These are phyloP conservation scores for Podarcis cretensis DNA, from an alignment of 2,113 vertebrate species.

Conservation along the genomic window DNA sequence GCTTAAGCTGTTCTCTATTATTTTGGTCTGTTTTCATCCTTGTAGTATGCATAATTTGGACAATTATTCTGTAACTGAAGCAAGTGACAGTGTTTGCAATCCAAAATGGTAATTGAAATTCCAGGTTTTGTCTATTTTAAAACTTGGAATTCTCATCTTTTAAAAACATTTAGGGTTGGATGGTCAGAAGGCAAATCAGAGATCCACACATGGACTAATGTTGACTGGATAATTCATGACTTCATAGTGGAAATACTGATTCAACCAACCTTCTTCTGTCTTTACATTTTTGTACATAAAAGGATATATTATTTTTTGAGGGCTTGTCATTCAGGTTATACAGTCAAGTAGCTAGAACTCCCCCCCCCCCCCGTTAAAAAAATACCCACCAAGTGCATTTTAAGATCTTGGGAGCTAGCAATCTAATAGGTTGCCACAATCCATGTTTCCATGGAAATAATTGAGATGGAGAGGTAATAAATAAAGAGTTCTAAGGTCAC, in stretches of 20 bases:
- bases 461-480: constrained; percentile 82
- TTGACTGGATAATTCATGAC: constrained; percentile 53
- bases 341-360: constrained; percentile 13
- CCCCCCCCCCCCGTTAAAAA: constrained; percentile 33
- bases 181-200: constrained; percentile 21
- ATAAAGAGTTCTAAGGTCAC: constrained; percentile 79
- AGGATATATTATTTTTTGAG: not conserved
- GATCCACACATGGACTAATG: constrained; percentile 58
- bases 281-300: not conserved
- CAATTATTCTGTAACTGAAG: constrained; percentile 42
- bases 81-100: constrained; percentile 40
- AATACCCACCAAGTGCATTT: constrained; percentile 64
- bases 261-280: not conserved
- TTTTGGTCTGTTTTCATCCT: not conserved
- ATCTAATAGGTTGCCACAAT: constrained; percentile 61
- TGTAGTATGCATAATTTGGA: constrained; percentile 24
- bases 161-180: not conserved
- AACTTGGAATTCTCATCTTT: constrained; percentile 37
- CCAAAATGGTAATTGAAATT: not conserved
- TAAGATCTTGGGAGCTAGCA: constrained; percentile 69
- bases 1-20: not conserved
- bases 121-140: constrained; percentile 43
- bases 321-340: constrained; percentile 38
- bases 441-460: constrained; percentile 83
- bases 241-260: constrained; percentile 48